Percentiles rank a stretch among this genome's conserved stretches.
Conservation (phyloP, 2,113 vertebrate species). For the Prunella himalayana region DNA sequence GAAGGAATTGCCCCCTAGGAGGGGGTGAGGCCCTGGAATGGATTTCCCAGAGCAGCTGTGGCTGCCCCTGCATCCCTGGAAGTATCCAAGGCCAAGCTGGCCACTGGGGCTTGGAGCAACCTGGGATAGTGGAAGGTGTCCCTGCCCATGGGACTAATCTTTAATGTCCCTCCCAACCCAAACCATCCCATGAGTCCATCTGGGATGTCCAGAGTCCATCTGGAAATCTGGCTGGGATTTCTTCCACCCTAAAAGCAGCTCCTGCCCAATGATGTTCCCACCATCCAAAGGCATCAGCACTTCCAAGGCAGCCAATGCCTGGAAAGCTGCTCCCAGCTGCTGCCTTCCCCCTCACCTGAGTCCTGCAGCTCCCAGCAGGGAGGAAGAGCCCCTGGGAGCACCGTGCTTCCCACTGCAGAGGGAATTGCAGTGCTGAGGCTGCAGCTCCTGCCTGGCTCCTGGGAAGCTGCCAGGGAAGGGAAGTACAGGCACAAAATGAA, state of each 20-base stretch:
- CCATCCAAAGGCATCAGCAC: fast-evolving
- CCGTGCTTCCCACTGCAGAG: background rate
- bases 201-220: too few species aligned
- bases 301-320: fast-evolving
- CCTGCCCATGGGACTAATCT: background rate
- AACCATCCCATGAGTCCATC: background rate
- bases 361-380: background rate
- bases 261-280: background rate
- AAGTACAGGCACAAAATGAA: constrained; percentile 67
- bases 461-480: constrained; percentile 67
- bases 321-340: background rate
- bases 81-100: background rate
- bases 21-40: background rate
- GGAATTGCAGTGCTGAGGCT: background rate
- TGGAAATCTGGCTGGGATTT: background rate
- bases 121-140: background rate
- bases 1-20: background rate
- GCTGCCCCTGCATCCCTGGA: background rate
- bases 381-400: background rate
- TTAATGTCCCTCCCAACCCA: background rate
- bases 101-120: fast-evolving
- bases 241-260: background rate
- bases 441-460: constrained; percentile 63
- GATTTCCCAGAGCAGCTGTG: background rate
- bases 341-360: background rate